Evolutionary conservation across 2,113 vertebrate species (phyloP).

Genomic region (Callipepla squamata): DNA sequence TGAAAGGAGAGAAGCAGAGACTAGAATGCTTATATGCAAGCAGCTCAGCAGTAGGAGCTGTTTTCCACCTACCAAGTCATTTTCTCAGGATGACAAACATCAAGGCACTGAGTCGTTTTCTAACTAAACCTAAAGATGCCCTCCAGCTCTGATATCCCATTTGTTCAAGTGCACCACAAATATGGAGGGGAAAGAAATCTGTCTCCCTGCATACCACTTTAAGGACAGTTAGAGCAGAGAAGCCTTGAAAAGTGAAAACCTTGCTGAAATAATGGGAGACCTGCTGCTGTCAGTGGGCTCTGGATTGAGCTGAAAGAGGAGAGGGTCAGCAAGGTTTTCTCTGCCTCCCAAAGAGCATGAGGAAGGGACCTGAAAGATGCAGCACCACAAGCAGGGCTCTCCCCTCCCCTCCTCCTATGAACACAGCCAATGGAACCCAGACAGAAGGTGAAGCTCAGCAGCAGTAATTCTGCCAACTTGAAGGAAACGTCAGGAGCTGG

Average conservation of each 20-base stretch:
- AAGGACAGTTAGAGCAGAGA: not conserved
- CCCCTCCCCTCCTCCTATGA: slow-evolving; percentile 17
- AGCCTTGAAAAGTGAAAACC: not conserved
- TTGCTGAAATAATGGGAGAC: not conserved
- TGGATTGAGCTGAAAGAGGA: not conserved
- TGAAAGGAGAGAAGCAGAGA: not conserved
- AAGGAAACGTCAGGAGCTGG: slow-evolving; percentile 76
- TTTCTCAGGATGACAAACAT: not conserved
- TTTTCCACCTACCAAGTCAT: not conserved
- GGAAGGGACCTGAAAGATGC: not conserved
- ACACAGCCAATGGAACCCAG: slow-evolving; percentile 53
- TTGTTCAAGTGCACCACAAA: not conserved
- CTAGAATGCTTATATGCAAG: not conserved
- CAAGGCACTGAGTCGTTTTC: not conserved
- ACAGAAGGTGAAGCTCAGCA: slow-evolving; percentile 71
- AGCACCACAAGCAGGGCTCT: slow-evolving; percentile 25
- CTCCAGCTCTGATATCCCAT: not conserved
- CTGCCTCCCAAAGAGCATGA: slow-evolving; percentile 19
- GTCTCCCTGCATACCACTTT: not conserved
- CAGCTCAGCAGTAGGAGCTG: not conserved
- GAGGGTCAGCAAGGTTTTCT: not conserved
- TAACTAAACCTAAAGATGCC: not conserved
- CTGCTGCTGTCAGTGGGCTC: not conserved
- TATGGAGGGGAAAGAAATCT: not conserved
- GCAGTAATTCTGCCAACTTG: slow-evolving; percentile 76